Conservation (phyloP, 2,113 vertebrate species). For the Recurvirostra avosetta region DNA sequence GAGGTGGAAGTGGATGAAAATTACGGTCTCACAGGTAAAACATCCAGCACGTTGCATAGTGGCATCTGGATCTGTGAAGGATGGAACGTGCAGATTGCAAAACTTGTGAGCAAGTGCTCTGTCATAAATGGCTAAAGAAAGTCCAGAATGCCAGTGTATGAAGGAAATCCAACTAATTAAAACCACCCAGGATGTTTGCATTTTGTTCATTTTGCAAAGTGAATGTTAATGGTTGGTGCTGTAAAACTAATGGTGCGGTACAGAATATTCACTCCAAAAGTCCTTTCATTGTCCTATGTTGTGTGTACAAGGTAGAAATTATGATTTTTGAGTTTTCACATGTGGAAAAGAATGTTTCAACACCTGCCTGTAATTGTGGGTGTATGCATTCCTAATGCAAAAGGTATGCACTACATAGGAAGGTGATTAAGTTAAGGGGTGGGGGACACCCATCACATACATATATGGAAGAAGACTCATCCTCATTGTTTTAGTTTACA, state of each 20-base stretch:
- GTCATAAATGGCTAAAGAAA: background rate
- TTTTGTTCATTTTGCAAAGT: background rate
- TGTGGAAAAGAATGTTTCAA: background rate
- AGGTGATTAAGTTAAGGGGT: background rate
- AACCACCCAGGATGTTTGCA: background rate
- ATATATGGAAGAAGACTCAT: background rate
- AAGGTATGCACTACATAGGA: background rate
- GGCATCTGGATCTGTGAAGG: background rate
- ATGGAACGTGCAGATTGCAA: background rate
- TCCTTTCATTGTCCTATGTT: background rate
- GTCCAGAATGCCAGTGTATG: background rate
- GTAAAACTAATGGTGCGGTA: background rate
- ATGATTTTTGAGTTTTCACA: background rate
- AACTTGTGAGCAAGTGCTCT: background rate
- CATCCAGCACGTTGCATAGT: background rate
- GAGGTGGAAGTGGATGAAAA: background rate
- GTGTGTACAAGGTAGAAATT: background rate
- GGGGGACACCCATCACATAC: background rate
- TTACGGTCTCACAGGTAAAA: background rate
- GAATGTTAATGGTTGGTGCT: background rate
- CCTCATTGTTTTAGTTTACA: background rate
- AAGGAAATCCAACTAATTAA: background rate
- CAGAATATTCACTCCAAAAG: background rate
- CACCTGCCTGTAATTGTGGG: constrained; percentile 4
- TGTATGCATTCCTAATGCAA: constrained; percentile 8